phyloP scores from a whole-genome alignment of 1,140 invertebrate genomes.

The Drosophila bocqueti region DNA sequence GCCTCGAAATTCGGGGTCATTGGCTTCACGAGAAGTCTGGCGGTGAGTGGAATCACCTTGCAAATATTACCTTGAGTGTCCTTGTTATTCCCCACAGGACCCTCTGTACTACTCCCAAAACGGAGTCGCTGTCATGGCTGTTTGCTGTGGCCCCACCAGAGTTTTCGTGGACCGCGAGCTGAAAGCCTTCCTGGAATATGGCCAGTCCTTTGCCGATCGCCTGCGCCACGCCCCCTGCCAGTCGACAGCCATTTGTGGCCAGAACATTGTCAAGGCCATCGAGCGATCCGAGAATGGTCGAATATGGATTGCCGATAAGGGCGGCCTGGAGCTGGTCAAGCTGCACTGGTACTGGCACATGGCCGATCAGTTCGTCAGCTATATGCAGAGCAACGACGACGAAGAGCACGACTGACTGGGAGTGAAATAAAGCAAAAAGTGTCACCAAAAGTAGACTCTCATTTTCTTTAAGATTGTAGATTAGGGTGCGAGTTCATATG shows the following conservation, averaged over 20 bases:
- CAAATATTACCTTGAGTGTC: not conserved
- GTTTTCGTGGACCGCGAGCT: conserved; percentile 65
- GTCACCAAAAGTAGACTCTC: conserved; percentile 52
- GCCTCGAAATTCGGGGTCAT: conserved; percentile 86
- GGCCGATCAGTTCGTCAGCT: conserved; percentile 66
- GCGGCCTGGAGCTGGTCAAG: conserved; percentile 68
- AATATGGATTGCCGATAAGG: conserved; percentile 79
- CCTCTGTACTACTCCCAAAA: conserved; percentile 74
- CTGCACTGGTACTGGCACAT: conserved; percentile 79
- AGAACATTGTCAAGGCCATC: conserved; percentile 77
- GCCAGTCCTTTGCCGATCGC: conserved; percentile 75
- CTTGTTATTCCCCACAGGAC: conserved; percentile 37
- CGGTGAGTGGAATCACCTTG: conserved; percentile 33
- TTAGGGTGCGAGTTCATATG: not conserved
- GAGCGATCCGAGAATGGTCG: conserved; percentile 71
- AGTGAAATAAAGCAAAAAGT: conserved; percentile 20
- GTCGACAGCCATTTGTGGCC: conserved; percentile 59
- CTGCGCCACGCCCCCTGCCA: conserved; percentile 74
- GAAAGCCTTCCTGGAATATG: conserved; percentile 69
- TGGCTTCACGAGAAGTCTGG: conserved; percentile 85
- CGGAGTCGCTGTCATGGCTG: conserved; percentile 75
- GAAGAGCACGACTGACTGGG: conserved; percentile 34
- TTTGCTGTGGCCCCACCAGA: conserved; percentile 78
- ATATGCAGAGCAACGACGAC: conserved; percentile 63
- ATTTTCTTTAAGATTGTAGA: not conserved